A percentile compares a stretch with the other conserved stretches of the same genome.
Conservation (phyloP, 2,797 vertebrate species). For the Melanotaenia trifasciata region DNA sequence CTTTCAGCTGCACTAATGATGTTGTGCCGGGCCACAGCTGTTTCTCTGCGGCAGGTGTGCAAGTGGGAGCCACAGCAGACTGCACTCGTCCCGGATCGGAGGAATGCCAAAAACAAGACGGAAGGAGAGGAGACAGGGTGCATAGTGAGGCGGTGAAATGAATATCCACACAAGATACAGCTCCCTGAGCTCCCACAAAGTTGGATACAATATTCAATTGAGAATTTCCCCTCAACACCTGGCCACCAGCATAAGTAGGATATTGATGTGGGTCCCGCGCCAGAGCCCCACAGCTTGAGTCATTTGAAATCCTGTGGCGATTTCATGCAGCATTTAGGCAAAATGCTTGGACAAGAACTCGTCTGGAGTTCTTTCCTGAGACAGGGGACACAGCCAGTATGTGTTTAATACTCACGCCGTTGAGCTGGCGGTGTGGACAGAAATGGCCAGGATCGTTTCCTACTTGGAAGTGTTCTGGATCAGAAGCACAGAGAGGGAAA, state of each 20-base stretch:
- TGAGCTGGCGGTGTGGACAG: constrained; percentile 45
- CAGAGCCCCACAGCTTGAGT: constrained; percentile 70
- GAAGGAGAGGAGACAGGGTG: constrained; percentile 79
- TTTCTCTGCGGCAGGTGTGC: constrained; percentile 84
- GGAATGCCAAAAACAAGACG: constrained; percentile 83
- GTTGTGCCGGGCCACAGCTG: constrained; percentile 83
- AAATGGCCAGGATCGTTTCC: constrained; percentile 66
- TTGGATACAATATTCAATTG: constrained; percentile 77
- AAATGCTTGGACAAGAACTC: constrained; percentile 70
- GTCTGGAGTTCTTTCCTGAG: constrained; percentile 74
- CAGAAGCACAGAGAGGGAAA: constrained; percentile 31
- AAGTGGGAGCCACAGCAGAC: constrained; percentile 71
- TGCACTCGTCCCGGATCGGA: constrained; percentile 65
- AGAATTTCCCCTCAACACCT: constrained; percentile 82
- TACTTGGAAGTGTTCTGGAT: constrained; percentile 57
- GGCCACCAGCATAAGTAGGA: constrained; percentile 72
- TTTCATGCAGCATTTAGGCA: constrained; percentile 68
- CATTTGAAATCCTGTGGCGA: constrained; percentile 63
- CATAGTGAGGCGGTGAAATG: constrained; percentile 57
- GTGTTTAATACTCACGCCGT: constrained; percentile 49
- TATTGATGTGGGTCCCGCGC: constrained; percentile 70
- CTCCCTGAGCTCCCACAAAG: constrained; percentile 72
- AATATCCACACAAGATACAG: constrained; percentile 74
- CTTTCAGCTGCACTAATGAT: constrained; percentile 84
- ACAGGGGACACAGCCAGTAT: constrained; percentile 52